These are phyloP conservation scores for Poeciliopsis retropinna DNA, from an alignment of 2,113 vertebrate species.

Conservation along the genomic window DNA sequence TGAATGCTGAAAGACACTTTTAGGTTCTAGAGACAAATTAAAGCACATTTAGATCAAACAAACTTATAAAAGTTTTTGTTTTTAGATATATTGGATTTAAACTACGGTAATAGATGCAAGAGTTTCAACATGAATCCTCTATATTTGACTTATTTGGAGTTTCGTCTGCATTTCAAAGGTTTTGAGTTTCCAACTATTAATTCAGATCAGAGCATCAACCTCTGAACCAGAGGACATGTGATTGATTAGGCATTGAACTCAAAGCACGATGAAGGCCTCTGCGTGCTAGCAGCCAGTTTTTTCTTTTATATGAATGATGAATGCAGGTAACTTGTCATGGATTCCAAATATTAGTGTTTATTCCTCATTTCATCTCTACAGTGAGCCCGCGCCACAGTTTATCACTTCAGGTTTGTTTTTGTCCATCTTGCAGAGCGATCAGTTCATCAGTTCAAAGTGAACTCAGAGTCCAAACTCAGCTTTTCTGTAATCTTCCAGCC, in stretches of 20 bases:
- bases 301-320: neutral
- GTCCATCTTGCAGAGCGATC: neutral
- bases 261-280: too few relatives aligned
- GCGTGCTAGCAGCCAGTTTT: too few relatives aligned
- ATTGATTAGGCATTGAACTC: too few relatives aligned
- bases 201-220: neutral
- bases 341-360: neutral
- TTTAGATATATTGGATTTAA: too few relatives aligned
- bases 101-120: neutral
- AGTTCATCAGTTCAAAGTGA: neutral
- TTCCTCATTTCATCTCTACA: conserved; percentile 7
- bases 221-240: too few relatives aligned
- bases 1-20: too few relatives aligned
- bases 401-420: conserved; percentile 1
- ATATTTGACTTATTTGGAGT: too few relatives aligned
- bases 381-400: neutral
- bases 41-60: too few relatives aligned
- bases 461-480: neutral
- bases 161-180: neutral
- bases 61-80: too few relatives aligned
- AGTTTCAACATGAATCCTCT: neutral
- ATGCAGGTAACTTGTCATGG: too few relatives aligned
- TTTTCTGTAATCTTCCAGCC: neutral
- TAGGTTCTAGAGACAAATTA: too few relatives aligned
- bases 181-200: neutral